These are phyloP conservation scores for Tachysurus fulvidraco DNA, from an alignment of 2,113 vertebrate species.

Conservation along the genomic window DNA sequence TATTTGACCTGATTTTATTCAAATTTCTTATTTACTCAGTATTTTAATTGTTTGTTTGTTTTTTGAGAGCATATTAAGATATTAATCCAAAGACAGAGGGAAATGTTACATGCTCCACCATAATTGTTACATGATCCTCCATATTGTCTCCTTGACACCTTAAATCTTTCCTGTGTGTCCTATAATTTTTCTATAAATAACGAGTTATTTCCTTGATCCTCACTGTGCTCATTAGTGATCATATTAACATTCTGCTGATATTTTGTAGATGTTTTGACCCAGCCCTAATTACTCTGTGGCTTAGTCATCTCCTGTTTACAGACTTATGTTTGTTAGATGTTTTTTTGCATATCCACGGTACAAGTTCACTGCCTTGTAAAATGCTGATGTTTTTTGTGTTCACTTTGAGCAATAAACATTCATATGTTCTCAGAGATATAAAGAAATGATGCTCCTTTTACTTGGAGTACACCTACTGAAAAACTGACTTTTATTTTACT, in stretches of 20 bases:
- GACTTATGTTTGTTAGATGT: neutral
- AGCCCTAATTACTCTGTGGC: conserved; percentile 28
- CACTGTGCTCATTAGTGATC: conserved; percentile 6
- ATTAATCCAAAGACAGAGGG: neutral
- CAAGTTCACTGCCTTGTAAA: conserved; percentile 46
- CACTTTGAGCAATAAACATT: conserved; percentile 66
- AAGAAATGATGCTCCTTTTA: neutral
- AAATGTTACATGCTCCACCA: neutral
- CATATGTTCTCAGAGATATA: neutral
- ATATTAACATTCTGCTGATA: conserved; percentile 33
- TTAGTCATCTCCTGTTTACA: conserved; percentile 30
- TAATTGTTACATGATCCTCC: neutral
- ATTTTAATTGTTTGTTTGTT: no score
- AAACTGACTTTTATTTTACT: neutral
- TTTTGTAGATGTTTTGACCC: conserved; percentile 27
- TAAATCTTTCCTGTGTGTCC: neutral
- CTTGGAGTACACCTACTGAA: neutral
- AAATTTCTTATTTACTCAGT: neutral
- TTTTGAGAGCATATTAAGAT: no score
- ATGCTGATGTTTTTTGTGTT: conserved; percentile 57
- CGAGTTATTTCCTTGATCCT: neutral
- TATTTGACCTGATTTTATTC: neutral
- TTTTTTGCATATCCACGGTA: conserved; percentile 24
- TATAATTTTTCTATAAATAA: neutral
- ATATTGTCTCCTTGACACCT: neutral